Base-by-base conservation (phyloP, 2,797 vertebrate genomes). In the Anabas testudineus region DNA sequence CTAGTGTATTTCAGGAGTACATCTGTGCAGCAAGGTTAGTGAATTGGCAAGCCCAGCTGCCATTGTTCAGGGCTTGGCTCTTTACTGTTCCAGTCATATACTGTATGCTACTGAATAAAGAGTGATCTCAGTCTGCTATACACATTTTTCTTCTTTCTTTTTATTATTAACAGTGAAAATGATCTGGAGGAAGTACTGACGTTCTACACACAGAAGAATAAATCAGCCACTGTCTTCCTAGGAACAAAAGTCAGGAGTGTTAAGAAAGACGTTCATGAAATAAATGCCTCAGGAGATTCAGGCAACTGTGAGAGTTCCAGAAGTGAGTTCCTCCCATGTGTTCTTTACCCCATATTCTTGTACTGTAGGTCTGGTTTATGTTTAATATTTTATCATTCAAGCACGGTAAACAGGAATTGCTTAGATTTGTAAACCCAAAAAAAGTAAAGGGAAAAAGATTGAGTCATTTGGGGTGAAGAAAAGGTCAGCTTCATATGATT, bases 111-210 rank as follows among this genome's bases (percentile, higher is more conserved):
- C 78, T 67, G 71, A 65, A 55, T 66, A 43, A 64, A 53, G 58
- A 64, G 19, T 52, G 68, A 77, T 71, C 42, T 70, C 63, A 74
- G 64, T 79, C 79, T 81, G 76, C 58, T 68, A 58, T 49, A 71
- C 53, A 66, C 72, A 78, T 88, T 79, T 32, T 80, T 86, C 49
- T 77, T 22, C 48, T 49, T 65, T 73, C 10, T 42, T 56, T 54
- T 82, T 70, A 66, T 49, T 45, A 56, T 74, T 83, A 86, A 80
- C 88, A 99, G 97, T 92, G 98, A 99, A 94, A 93, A 84, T 39
- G 96, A 98, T 82, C 89, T 99, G 87, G 98, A 99, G 77, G 96
- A 99, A 82, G 93, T 99, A 42, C 91, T 99, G 83, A 99, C 98
- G 10, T 97, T 95, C 93, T 99, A 99, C 86, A 98, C 96, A 1